A percentile compares a stretch with the other conserved stretches of the same genome.
Evolutionary conservation across 2,888 invertebrate species (phyloP).

Genomic region (Erebia aethiops): DNA sequence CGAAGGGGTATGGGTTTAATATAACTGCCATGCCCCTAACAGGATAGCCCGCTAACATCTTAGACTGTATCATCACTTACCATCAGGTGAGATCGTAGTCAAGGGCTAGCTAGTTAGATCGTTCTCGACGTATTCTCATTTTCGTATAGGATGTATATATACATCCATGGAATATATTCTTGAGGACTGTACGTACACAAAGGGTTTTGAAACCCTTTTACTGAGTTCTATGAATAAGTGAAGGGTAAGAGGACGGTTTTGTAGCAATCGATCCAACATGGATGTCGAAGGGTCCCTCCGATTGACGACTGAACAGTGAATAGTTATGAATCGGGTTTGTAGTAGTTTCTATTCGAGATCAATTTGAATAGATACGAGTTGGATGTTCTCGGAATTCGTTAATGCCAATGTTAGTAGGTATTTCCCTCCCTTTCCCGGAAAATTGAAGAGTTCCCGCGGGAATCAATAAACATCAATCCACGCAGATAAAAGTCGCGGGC

Average conservation of each 20-base stretch:
- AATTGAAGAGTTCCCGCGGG: no score
- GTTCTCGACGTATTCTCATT: no score
- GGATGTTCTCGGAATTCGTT: neutral
- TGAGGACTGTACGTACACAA: conserved; percentile 14
- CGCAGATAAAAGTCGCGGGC: no score
- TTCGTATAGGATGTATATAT: no score
- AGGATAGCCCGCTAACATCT: no score
- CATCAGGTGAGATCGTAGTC: no score
- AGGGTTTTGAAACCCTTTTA: conserved; percentile 13
- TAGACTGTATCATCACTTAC: no score
- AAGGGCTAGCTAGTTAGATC: no score
- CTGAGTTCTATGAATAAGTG: conserved; percentile 22
- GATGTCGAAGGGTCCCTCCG: neutral
- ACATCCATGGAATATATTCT: conserved; percentile 1
- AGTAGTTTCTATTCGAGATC: neutral
- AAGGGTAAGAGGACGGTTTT: conserved; percentile 8
- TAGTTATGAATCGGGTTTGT: conserved; percentile 15
- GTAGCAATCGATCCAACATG: conserved; percentile 7
- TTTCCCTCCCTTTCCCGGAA: no score
- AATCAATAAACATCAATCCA: no score
- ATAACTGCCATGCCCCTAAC: no score
- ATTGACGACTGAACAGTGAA: conserved; percentile 11
- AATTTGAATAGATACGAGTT: neutral
- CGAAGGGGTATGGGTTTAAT: no score
- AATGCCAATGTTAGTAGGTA: neutral